A percentile compares a stretch with the other conserved stretches of the same genome.
These are phyloP conservation scores for Agapornis canus DNA, from an alignment of 2,797 vertebrate genomes.

Conservation along the genomic window DNA sequence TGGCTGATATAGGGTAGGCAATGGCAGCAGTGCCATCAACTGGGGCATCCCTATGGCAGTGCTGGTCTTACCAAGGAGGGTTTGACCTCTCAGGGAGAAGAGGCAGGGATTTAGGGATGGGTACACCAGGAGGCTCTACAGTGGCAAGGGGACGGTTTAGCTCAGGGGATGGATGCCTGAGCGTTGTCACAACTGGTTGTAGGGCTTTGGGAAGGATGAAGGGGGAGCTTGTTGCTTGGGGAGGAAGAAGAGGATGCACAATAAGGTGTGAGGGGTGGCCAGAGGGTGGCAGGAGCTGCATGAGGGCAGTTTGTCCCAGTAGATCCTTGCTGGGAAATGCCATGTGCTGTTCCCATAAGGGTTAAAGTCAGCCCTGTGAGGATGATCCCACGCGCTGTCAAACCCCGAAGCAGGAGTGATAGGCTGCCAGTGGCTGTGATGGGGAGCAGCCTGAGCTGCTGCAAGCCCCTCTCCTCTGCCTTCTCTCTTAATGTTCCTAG, in stretches of 20 bases:
- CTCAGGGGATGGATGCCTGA: not conserved
- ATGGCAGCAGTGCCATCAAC: not conserved
- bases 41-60: rapidly evolving
- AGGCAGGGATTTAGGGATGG: not conserved
- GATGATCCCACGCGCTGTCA: not conserved
- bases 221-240: not conserved
- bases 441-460: not conserved
- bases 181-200: rapidly evolving
- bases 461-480: not conserved
- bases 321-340: rapidly evolving
- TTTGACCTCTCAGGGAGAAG: not conserved
- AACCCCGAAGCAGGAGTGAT: not conserved
- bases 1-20: not conserved
- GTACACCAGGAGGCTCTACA: no score
- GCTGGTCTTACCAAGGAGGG: rapidly evolving
- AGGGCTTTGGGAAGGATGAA: not conserved
- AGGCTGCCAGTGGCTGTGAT: not conserved
- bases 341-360: rapidly evolving
- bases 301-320: not conserved
- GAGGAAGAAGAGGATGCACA: not conserved
- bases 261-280: not conserved
- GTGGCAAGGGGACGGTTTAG: rapidly evolving
- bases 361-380: not conserved
- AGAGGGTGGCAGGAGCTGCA: not conserved
- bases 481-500: not conserved